A percentile compares a stretch with the other conserved stretches of the same genome.
These are phyloP conservation scores for Melanotaenia pygmaea DNA, from an alignment of 2,797 vertebrate species.

Conservation along the genomic window DNA sequence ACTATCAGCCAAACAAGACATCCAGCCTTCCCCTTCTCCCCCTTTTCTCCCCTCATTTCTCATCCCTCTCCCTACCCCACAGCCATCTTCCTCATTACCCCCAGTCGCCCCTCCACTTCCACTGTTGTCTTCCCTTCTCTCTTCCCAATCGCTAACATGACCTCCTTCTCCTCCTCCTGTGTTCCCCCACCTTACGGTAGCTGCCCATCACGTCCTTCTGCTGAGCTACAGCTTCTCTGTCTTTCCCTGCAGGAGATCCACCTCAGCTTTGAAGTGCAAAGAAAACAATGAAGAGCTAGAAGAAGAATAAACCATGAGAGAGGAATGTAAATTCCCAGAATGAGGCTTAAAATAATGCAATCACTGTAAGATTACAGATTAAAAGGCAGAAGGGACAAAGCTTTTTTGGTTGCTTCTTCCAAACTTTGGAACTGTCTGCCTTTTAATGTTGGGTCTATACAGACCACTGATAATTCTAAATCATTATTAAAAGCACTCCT, in stretches of 20 bases:
- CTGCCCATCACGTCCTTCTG: conserved; percentile 30
- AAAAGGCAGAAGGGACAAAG: no score
- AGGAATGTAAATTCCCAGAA: conserved; percentile 5
- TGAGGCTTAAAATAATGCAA: not conserved
- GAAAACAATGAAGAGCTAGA: conserved; percentile 31
- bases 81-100: conserved; percentile 51
- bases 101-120: conserved; percentile 36
- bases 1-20: conserved; percentile 85
- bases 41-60: conserved; percentile 34
- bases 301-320: not conserved
- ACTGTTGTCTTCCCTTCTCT: conserved; percentile 20
- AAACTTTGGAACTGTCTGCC: no score
- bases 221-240: conserved; percentile 26
- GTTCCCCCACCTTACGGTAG: conserved; percentile 19
- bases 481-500: no score
- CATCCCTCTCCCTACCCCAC: conserved; percentile 21
- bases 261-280: conserved; percentile 39
- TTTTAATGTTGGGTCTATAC: no score
- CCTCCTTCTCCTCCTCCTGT: conserved; percentile 24
- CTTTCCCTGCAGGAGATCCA: conserved; percentile 12
- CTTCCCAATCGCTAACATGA: conserved; percentile 10
- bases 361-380: not conserved
- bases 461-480: no score
- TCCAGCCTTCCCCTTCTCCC: conserved; percentile 60
- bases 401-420: no score